These are phyloP conservation scores for Alces alces DNA, from an alignment of 2,113 vertebrate genomes.

Conservation along the genomic window DNA sequence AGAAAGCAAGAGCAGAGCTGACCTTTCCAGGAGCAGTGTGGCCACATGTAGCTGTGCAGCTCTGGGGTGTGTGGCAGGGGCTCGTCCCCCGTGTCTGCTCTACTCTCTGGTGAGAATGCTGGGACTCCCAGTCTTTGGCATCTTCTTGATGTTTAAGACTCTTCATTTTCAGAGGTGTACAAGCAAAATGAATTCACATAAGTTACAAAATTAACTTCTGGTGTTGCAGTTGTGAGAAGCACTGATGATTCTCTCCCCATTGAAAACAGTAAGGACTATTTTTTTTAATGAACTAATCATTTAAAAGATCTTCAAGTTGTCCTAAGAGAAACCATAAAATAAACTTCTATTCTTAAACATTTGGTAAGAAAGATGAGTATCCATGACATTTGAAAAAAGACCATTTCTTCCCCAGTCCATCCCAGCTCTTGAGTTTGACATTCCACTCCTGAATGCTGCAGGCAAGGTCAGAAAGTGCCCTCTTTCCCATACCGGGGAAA, in stretches of 20 bases:
- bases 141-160: background rate
- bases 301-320: background rate
- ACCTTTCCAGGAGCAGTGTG: fast-evolving
- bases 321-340: background rate
- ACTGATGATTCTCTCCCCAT: background rate
- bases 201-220: background rate
- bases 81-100: fast-evolving
- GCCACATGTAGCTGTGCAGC: fast-evolving
- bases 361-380: background rate
- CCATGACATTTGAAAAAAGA: background rate
- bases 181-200: background rate
- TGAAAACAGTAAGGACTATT: background rate
- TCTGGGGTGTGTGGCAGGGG: fast-evolving
- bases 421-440: too few species aligned
- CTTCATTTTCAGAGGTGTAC: background rate
- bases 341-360: background rate
- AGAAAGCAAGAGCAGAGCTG: background rate
- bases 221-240: background rate
- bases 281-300: background rate
- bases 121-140: too few species aligned
- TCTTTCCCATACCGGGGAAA: fast-evolving
- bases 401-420: fast-evolving
- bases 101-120: too few species aligned
- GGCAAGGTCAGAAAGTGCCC: fast-evolving
- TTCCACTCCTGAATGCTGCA: fast-evolving